Evolutionary conservation across 64 coral and sea anemone species (phyloP), one percentile per base, ranked within the genome.

Genomic region (Stylophora pistillata): DNA sequence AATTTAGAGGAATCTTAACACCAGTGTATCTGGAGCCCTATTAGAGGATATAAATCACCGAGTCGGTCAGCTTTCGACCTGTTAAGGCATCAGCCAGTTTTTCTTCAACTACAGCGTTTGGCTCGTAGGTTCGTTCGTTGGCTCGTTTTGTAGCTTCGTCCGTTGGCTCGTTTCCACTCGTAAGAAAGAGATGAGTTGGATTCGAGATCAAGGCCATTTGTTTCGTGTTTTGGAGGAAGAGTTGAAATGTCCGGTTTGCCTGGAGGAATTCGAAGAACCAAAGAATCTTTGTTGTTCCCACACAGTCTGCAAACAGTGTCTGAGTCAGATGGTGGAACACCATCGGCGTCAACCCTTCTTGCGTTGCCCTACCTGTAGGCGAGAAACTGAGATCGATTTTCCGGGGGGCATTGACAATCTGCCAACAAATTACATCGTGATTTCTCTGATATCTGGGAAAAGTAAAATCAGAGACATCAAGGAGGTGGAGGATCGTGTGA

Each of bases 241-340:
- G 30, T 58, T 92, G 3, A 70, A 68, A 56, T 92, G 90, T 60
- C 90, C 90, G 10, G 52, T 92, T 12, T 92, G 90, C 15, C 86
- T 92, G 13, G 85, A 81, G 23, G 90, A 92, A 63, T 92, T 87
- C 59, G 84, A 87, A 21, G 90, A 92, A 0, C 90, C 90, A 13
- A 92, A 92, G 69, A 72, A 53, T 23, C 60, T 92, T 64, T 53
- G 57, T 7, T 92, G 90, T 34, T 56, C 84, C 53, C 90, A 92
- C 30, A 80, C 90, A 0, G 54, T 92, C 21, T 92, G 90, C 17
- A 73, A 13, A n/a, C 17, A 68, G 30, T 92, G 90, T 16, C 60
- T 92, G 5, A 31, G 70, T 21, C 87, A 74, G 17, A 87, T 92
- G 25, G 90, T 55, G 15, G 10, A 37, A 55, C 58, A 86, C 21